Percentiles rank a stretch among this genome's conserved stretches.
phyloP scores from a whole-genome alignment of 2,113 vertebrate species.

The Azemiops feae region DNA sequence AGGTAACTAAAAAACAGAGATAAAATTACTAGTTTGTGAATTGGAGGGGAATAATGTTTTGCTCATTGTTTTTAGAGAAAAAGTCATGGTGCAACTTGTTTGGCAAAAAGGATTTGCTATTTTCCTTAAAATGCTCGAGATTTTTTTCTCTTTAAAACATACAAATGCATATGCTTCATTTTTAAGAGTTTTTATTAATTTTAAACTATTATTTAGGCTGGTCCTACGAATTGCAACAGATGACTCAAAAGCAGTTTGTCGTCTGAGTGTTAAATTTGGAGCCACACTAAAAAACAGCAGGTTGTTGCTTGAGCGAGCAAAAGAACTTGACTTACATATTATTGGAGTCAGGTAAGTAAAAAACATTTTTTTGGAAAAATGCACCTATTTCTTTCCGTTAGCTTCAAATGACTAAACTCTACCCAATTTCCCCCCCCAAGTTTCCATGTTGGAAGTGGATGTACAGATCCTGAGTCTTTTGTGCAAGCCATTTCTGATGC shows the following conservation, averaged over 20 bases:
- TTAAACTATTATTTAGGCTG: constrained; percentile 69
- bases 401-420: background rate
- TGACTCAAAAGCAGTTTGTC: constrained; percentile 93
- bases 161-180: background rate
- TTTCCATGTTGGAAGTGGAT: constrained; percentile 97
- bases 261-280: constrained; percentile 95
- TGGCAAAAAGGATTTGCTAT: background rate
- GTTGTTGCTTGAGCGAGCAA: constrained; percentile 87
- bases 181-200: background rate
- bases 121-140: background rate
- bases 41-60: no score
- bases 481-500: constrained; percentile 90
- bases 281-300: constrained; percentile 89
- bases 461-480: constrained; percentile 88
- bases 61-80: background rate
- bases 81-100: background rate
- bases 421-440: constrained; percentile 57
- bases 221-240: constrained; percentile 95
- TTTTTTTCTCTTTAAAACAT: background rate
- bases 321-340: constrained; percentile 85
- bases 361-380: no score
- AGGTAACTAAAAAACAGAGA: background rate
- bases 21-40: background rate
- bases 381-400: accelerated
- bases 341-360: constrained; percentile 86